Conservation (phyloP, 2,888 invertebrate genomes). For the Lacanobia oleracea region DNA sequence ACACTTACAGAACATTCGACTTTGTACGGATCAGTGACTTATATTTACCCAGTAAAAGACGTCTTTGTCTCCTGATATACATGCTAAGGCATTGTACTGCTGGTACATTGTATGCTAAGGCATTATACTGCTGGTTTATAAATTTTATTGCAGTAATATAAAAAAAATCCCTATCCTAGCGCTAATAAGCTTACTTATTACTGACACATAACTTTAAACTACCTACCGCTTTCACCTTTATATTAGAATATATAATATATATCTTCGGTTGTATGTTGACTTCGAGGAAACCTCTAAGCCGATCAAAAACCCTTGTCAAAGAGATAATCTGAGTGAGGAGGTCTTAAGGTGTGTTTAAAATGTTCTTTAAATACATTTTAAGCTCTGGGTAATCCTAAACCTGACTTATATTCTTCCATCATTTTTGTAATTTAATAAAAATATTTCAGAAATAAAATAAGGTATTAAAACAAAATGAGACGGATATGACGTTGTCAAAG, state of each 20-base stretch:
- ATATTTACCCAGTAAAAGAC: no score
- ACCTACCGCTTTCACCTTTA: not conserved
- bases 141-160: no score
- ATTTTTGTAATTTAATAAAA: no score
- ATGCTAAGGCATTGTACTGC: no score
- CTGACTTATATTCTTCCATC: not conserved
- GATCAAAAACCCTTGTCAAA: constrained; percentile 19
- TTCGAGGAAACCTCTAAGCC: not conserved
- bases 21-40: no score
- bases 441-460: constrained; percentile 1
- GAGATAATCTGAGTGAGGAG: not conserved
- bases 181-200: no score
- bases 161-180: no score
- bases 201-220: no score
- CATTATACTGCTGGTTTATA: no score
- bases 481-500: constrained; percentile 3
- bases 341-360: not conserved
- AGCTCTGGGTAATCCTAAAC: not conserved
- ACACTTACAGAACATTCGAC: no score
- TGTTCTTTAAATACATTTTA: not conserved
- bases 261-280: not conserved
- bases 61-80: no score
- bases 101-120: no score
- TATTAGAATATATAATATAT: not conserved
- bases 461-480: constrained; percentile 1